Base-by-base conservation (phyloP, 2,113 vertebrate species). In the Eclectus roratus region DNA sequence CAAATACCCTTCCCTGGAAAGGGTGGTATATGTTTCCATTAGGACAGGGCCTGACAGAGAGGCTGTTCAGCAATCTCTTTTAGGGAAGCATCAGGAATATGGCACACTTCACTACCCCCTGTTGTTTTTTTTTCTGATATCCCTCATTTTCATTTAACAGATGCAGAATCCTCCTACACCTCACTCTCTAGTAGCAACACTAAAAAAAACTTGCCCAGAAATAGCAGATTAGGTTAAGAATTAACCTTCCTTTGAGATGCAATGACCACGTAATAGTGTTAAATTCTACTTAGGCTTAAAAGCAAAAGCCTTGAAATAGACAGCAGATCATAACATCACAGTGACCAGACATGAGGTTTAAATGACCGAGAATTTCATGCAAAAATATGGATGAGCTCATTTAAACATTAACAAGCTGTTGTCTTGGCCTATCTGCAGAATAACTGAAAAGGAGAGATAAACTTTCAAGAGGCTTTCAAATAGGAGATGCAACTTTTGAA, bases 361-460 rank as follows among this genome's bases (percentile, higher is more conserved):
- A 88, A 90, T n/a, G 71, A 63, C 79, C 76, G 70, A 29, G 27
- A 88, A 91, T 93, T 93, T 82, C 10, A 90, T 78, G 69, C 64
- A 88, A 93, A 95, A 95, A 83, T 83, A 85, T 24, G 60, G 72
- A 88, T 68, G 53, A 68, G 46, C 43, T 96, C 76, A 93, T 91
- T 93, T 80, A 92, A 94, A 90, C 66, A 80, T 80, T 86, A 91
- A 88, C 55, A 88, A 96, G 88, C 69, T 96, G 94, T 94, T 88
- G 39, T 70, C 69, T 90, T 88, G 50, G 43, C 68, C 82, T 80
- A 21, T 80, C 27, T 78, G 35, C 82, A 85, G 50, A 77, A 80
- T 21, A 80, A 84, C 46, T 1, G 0, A 60, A 83, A 78, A 80
- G n/a, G 24, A 80, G 1, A 46, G n/a, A 74, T 21, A 35, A 81